A percentile compares a stretch with the other conserved stretches of the same genome.
phyloP scores from a whole-genome alignment of 2,113 vertebrate genomes.

The Amphiprion percula region DNA sequence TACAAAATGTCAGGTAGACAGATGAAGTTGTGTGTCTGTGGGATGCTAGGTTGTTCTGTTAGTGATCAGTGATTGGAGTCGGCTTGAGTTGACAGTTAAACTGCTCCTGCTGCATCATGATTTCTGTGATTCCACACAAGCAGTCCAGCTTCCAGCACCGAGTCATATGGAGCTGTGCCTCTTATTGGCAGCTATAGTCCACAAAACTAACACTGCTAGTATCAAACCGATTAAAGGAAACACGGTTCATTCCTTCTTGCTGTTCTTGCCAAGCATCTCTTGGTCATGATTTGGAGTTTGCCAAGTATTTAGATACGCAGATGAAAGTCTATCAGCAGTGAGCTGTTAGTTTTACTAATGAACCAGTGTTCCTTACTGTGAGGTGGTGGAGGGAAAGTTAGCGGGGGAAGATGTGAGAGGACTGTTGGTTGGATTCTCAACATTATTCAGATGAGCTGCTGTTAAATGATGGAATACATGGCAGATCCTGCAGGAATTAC shows the following conservation, averaged over 20 bases:
- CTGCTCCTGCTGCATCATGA: conserved; percentile 13
- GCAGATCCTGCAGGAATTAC: conserved; percentile 31
- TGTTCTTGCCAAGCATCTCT: conserved; percentile 47
- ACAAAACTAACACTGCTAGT: conserved; percentile 35
- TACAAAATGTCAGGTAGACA: no score
- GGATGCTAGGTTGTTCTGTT: conserved; percentile 7
- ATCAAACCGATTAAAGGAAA: conserved; percentile 48
- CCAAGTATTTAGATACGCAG: conserved; percentile 17
- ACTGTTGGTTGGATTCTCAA: conserved; percentile 31
- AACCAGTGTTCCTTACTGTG: conserved; percentile 33
- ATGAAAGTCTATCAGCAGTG: conserved; percentile 40
- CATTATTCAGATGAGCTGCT: conserved; percentile 16
- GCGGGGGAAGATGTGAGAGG: not conserved
- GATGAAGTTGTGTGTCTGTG: not conserved
- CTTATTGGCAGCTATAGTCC: conserved; percentile 45
- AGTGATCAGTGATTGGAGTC: conserved; percentile 20
- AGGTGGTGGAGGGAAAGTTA: conserved; percentile 11
- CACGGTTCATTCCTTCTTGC: conserved; percentile 42
- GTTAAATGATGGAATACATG: conserved; percentile 33
- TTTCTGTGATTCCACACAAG: conserved; percentile 19
- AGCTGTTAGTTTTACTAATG: conserved; percentile 48
- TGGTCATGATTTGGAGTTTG: conserved; percentile 41
- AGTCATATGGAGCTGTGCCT: conserved; percentile 36
- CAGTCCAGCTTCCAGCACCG: conserved; percentile 10
- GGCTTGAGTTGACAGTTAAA: conserved; percentile 19